Percentiles rank a stretch among this genome's conserved stretches.
Conservation (phyloP, 2,888 invertebrate species). For the Sphinx pinastri region DNA sequence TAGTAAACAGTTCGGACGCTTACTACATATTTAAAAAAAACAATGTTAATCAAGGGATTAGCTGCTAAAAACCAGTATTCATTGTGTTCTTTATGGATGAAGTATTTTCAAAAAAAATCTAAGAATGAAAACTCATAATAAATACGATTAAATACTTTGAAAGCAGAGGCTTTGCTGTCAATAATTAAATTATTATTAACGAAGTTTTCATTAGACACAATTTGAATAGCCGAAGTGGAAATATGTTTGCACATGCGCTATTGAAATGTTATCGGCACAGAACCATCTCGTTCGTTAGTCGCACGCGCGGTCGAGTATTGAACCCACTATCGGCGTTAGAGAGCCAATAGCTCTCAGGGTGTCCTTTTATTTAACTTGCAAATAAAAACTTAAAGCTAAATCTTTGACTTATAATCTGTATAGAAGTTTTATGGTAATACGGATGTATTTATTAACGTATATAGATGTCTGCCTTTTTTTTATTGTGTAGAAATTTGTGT, state of each 20-base stretch:
- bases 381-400: conserved; percentile 41
- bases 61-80: no score
- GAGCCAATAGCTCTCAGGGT: conserved; percentile 50
- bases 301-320: conserved; percentile 70
- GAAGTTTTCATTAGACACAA: neutral
- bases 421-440: conserved; percentile 14
- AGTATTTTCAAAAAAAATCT: no score
- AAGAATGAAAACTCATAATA: no score
- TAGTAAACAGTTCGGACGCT: no score
- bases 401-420: conserved; percentile 35
- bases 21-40: no score
- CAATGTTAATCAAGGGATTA: no score
- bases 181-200: no score
- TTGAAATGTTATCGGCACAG: conserved; percentile 74
- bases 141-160: no score
- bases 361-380: conserved; percentile 33
- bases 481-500: neutral
- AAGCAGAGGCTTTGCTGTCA: no score
- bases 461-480: neutral
- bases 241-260: conserved; percentile 39
- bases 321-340: conserved; percentile 78
- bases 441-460: conserved; percentile 1
- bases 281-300: conserved; percentile 79
- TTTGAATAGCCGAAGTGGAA: conserved; percentile 2
- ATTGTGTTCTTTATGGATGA: no score